Evolutionary conservation across 2,797 vertebrate genomes (phyloP).

Genomic region (Melanotaenia boesemani): DNA sequence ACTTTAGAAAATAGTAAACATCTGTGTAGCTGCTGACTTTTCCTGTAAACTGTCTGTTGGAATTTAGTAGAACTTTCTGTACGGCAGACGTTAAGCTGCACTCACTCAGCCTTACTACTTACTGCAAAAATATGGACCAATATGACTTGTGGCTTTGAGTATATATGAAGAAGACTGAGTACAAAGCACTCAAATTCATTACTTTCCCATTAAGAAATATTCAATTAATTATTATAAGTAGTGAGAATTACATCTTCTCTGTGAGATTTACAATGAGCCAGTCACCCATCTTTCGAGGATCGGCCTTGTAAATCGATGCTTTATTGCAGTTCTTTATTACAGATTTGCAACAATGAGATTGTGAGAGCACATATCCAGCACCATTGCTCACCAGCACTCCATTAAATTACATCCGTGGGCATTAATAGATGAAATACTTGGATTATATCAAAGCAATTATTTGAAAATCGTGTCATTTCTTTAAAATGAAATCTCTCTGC

Average conservation of each 20-base stretch:
- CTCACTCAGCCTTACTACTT: neutral
- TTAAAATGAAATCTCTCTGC: slow-evolving; percentile 60
- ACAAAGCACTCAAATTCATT: neutral
- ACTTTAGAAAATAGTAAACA: slow-evolving; percentile 8
- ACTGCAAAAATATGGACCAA: too few species aligned
- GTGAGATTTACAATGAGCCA: slow-evolving; percentile 23
- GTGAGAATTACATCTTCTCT: slow-evolving; percentile 2
- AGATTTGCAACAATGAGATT: slow-evolving; percentile 19
- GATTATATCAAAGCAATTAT: slow-evolving; percentile 78
- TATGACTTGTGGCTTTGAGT: neutral
- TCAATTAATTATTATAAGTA: slow-evolving; percentile 16
- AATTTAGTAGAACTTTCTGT: slow-evolving; percentile 7
- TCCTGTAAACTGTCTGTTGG: slow-evolving; percentile 11
- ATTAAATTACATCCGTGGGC: slow-evolving; percentile 55
- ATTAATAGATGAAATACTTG: slow-evolving; percentile 63
- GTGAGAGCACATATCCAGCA: slow-evolving; percentile 14
- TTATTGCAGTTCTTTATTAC: slow-evolving; percentile 20
- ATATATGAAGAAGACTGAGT: neutral
- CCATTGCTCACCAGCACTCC: slow-evolving; percentile 38
- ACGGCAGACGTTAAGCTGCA: neutral
- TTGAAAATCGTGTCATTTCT: slow-evolving; percentile 49
- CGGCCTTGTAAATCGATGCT: slow-evolving; percentile 6
- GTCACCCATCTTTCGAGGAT: slow-evolving; percentile 3
- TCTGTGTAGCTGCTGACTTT: slow-evolving; percentile 15
- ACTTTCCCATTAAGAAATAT: neutral